phyloP scores from a whole-genome alignment of 2,888 invertebrate species.

The Hirudinaria manillensis region DNA sequence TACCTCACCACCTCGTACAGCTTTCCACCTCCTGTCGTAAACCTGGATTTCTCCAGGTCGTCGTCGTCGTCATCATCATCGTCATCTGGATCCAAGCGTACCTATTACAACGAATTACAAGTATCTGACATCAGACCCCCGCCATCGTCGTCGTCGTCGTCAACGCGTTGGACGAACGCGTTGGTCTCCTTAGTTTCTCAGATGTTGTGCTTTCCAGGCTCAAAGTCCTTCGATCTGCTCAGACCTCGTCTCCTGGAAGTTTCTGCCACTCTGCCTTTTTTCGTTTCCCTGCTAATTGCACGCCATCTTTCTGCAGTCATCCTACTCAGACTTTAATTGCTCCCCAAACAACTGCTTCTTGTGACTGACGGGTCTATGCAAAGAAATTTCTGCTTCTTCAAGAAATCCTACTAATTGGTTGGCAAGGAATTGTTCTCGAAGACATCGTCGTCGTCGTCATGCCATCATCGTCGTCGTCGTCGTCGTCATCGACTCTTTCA shows the following conservation, averaged over 20 bases:
- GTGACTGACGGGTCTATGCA: too few species aligned
- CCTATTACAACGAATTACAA: neutral
- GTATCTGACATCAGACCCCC: constrained; percentile 10
- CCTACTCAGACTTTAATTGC: too few species aligned
- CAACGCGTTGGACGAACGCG: neutral
- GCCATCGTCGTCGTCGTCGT: constrained; percentile 9
- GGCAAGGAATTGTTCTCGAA: too few species aligned
- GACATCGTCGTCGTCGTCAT: too few species aligned
- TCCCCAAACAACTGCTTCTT: too few species aligned
- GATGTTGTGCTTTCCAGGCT: neutral
- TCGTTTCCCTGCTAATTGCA: neutral
- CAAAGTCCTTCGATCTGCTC: neutral
- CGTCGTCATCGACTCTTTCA: too few species aligned
- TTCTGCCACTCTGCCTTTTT: constrained; percentile 9
- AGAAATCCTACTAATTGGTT: too few species aligned
- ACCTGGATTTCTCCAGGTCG: constrained; percentile 20
- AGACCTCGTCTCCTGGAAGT: neutral
- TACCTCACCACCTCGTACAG: neutral
- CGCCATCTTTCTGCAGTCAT: too few species aligned
- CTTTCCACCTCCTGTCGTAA: constrained; percentile 7
- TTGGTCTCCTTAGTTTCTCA: neutral
- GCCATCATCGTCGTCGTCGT: too few species aligned
- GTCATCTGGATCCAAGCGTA: neutral
- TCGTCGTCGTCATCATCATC: neutral
- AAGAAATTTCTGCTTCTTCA: too few species aligned